Base-by-base conservation (phyloP, 1,140 invertebrate genomes). In the Neodiprion virginianus region DNA sequence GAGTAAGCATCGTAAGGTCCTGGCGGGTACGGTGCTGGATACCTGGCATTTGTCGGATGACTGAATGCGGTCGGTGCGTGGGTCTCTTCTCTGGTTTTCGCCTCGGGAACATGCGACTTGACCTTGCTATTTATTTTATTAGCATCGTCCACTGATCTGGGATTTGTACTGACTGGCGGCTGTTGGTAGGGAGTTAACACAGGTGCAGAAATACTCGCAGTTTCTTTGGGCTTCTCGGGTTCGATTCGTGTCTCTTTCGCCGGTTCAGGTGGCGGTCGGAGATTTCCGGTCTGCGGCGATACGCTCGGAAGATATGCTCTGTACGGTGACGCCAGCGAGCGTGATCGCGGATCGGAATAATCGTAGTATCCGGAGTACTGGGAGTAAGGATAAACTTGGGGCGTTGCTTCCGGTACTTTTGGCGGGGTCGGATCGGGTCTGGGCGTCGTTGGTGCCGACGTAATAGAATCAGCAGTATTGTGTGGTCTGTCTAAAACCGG, bases 1-100 rank as follows among this genome's bases (percentile, higher is more conserved):
- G 90, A 89, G 75, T 91, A 91, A 1, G 78, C 89, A 80, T 84
- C 89, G 76, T 88, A 91, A 11, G 88, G 88, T 48, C 85, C 87
- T 0, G 89, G 89, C 0, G 89, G 87, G 80, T 90, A 90, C 14
- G 89, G 88, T 40, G 84, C 88, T n/a, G 88, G 87, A 77, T 90
- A 91, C 21, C 88, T 86, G n/a, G 82, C 82, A 71, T 87, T 89
- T 53, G 88, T 85, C 0, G 88, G 88, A 81, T 90, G 89, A 71
- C 79, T 86, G 70, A 85, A 89, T 28, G 84, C 86, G 21, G 86
- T 86, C 7, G 86, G 82, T 66, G 82, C 79, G 67, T 83, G 84
- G 48, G 80, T 61, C 3, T 87, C 86, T 8, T 86, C 84, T 14
- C 83, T 80, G 21, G 72, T 81, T n/a, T 79, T 74, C 23, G 74